A percentile compares a stretch with the other conserved stretches of the same genome.
Conservation (phyloP, 2,888 invertebrate genomes). For the Andrena fulva region DNA sequence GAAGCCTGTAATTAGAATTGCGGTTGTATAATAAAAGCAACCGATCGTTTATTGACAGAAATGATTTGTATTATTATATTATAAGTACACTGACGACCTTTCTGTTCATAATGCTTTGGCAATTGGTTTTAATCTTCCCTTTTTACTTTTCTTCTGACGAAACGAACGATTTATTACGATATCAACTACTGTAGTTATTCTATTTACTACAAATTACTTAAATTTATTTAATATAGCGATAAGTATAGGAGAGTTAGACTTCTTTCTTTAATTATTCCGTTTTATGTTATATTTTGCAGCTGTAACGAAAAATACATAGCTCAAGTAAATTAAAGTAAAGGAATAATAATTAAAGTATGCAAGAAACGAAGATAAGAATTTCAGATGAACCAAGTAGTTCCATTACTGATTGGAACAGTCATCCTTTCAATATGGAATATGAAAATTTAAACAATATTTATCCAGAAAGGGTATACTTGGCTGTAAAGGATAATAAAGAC, state of each 20-base stretch:
- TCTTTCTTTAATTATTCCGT: slow-evolving; percentile 3
- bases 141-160: background rate
- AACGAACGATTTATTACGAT: no score
- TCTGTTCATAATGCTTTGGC: background rate
- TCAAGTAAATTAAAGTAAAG: background rate
- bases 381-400: background rate
- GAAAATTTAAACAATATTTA: background rate
- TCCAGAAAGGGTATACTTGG: slow-evolving; percentile 6
- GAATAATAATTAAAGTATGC: background rate
- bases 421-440: background rate
- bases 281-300: slow-evolving; percentile 28
- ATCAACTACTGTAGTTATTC: no score
- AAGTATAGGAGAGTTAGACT: background rate
- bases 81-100: background rate
- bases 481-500: background rate
- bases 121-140: background rate
- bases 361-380: background rate
- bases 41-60: no score
- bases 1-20: background rate
- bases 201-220: no score
- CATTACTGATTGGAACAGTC: background rate
- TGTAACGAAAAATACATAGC: background rate
- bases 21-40: background rate
- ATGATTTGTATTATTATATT: background rate
- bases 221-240: background rate